Percentiles rank a stretch among this genome's conserved stretches.
Evolutionary conservation across 23 tunicate genomes (phyloP).

Genomic region (Trididemnum miniatum): DNA sequence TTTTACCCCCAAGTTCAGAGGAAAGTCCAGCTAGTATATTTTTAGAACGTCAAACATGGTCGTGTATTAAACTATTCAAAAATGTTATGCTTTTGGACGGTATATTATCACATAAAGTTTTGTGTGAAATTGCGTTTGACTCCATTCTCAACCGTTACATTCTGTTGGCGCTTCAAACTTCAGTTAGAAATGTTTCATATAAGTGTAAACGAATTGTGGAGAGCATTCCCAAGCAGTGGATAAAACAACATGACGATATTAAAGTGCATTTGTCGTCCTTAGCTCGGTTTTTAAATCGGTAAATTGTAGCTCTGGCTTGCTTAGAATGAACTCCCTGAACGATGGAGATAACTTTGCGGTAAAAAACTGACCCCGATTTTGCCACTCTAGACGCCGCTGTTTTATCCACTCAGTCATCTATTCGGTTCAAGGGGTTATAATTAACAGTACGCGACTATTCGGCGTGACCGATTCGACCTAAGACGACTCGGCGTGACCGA

Average conservation of each 20-base stretch:
- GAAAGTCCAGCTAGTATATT: slow-evolving; percentile 49
- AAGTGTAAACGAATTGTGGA: slow-evolving; percentile 56
- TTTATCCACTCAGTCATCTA: too few species aligned
- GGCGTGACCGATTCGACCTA: too few species aligned
- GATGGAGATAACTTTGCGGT: too few species aligned
- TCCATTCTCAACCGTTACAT: slow-evolving; percentile 78
- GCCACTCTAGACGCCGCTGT: too few species aligned
- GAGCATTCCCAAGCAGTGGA: slow-evolving; percentile 73
- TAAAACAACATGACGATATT: slow-evolving; percentile 26
- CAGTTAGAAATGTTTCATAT: slow-evolving; percentile 28
- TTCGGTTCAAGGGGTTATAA: too few species aligned
- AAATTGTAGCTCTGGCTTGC: too few species aligned
- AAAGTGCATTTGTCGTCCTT: slow-evolving; percentile 37
- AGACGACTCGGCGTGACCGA: too few species aligned
- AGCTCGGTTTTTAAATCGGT: slow-evolving; percentile 62
- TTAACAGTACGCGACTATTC: too few species aligned
- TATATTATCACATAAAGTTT: slow-evolving; percentile 43
- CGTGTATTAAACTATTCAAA: slow-evolving; percentile 77
- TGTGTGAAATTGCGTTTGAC: slow-evolving; percentile 81
- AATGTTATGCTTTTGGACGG: slow-evolving; percentile 64
- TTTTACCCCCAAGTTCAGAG: slow-evolving; percentile 37
- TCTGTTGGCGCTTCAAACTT: slow-evolving; percentile 73
- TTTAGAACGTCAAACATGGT: slow-evolving; percentile 87
- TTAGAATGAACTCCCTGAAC: too few species aligned
- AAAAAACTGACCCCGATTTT: too few species aligned